Evolutionary conservation across 53 echinoderm and acorn worm species (phyloP), one percentile per base, ranked within the genome.

Genomic region (Holothuria leucospilota): DNA sequence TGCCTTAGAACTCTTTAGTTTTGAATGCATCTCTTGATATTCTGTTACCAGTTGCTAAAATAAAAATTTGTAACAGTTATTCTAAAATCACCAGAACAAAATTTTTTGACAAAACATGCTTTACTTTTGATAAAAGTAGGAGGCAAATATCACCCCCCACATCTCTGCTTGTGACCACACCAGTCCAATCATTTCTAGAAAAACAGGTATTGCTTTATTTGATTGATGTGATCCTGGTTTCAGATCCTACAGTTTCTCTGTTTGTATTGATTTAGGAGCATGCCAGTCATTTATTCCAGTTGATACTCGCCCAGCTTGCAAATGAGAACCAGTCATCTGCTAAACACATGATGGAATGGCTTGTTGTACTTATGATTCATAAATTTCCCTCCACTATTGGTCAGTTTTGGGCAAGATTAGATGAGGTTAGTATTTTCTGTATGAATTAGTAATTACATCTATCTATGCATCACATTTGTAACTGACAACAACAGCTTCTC

Each of bases 301-400:
- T 61, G 39, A 84, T 93, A 20, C 58, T 96, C 70, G 38, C 29
- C 26, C 82, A 71, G 40, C 81, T 93, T 29, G 60, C 85, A n/a
- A 62, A 81, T 27, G 97, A 96, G 77, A 94, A 93, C 77, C 97
- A 96, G 71, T 86, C 94, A 0, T 96, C 97, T 51, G 85, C 88
- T 23, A 81, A 91, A 30, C 86, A 93, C 72, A 77, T 96, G 56
- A 93, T 94, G 88, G 90, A 90, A 63, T 91, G 93, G 92, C 84
- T 91, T 10, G 84, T 93, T 23, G 82, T 94, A 3, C 80, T 73
- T 58, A 63, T 94, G 24, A 39, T 94, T 40, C 82, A 91, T 29
- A 71, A 74, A 23, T 68, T 83, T 64, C 96, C 96, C 4, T 74
- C 65, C 51, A 62, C 88, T 0, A 69, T 94, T 20, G 60, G 64